Evolutionary conservation across 2,797 vertebrate species (phyloP), one percentile per base, ranked within the genome.

Genomic region (Silurus lanzhouensis): DNA sequence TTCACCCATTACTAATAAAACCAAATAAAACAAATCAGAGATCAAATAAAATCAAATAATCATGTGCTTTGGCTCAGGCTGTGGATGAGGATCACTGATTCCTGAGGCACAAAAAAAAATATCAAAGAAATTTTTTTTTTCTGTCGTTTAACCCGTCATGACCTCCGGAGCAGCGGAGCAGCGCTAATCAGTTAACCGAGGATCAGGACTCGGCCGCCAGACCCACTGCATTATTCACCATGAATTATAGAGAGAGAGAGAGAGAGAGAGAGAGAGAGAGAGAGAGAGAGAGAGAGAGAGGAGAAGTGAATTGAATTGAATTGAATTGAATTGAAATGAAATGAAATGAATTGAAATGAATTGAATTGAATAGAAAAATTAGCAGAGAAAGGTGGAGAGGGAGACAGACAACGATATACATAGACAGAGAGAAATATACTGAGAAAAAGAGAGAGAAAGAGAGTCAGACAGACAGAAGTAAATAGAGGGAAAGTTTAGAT

Each of bases 221-320:
- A 70, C 68, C 68, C 38, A 71, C 68, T 71, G 68, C 31, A 71
- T 71, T 71, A 71, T 71, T 46, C 38, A 71, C 38, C 6, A 71
- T 44, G 38, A 27, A 31, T 31, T 66, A 64, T 64, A 64, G 10
- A 64, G 4, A 20, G 17, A 44, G 6, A 44, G 14, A 68, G 27
- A 38, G 68, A 71, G 68, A 71, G 68, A 20, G 15, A 38, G 38
- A 71, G 38, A 46, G 38, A 71, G 38, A 20, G 14, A 22, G 12
- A 71, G 3, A 68, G 38, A 10, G 68, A 46, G 10, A 22, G 38
- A 20, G 38, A 46, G 31, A 46, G 12, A 14, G 57, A 71, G 19
- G 38, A 46, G 17, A 20, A 10, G n/a, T 1, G 12, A 25, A 27
- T 2, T 63, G 61, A 63, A 61, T 6, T 61, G 19, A 61, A 58